Evolutionary conservation across 2,888 invertebrate species (phyloP), one percentile per base, ranked within the genome.

Genomic region (Eupeodes luniger): DNA sequence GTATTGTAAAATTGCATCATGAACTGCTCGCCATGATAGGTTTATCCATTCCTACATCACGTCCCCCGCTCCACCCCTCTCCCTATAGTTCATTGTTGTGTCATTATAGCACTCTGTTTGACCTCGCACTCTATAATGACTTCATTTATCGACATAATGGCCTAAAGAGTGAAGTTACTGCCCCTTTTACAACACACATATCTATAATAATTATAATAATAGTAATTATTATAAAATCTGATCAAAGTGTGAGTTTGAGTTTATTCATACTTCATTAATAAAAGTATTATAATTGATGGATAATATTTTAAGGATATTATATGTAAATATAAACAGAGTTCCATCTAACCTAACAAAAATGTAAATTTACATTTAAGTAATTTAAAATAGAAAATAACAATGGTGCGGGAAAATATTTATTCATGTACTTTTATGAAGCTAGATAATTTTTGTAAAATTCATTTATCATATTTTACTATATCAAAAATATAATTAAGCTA

Each of bases 51-150:
- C 67, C 49, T 27, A 27, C 12, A 36, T 9, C 34, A 19, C 40
- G 7, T 16, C 14, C 7, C 12, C 61, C 14, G 4, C 16, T n/a
- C 11, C 16, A 5, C 19, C 16, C 55, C 10, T 1, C 19, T 16
- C 5, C 9, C 2, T 19, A 1, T 9, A 19, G 4, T 14, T 19
- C 2, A 14, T 12, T 47, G 19, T 66, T 47, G 47, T 66, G 66
- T 14, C 66, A 66, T 27, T 44, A 12, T 70, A n/a, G 27, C 19
- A 19, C 40, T 62, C 66, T 47, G 53, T 62, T 75, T 51, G 72
- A 81, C 77, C 67, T 72, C 57, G 55, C 64, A 61, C 53, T 72
- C 47, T 80, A 80, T 83, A 83, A 83, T 83, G 83, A 87, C 83
- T 87, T 83, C 76, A 83, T 87, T 87, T 76, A 80, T 59, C 72